Evolutionary conservation across 2,113 vertebrate species (phyloP), one percentile per base, ranked within the genome.

Genomic region (Colossoma macropomum): DNA sequence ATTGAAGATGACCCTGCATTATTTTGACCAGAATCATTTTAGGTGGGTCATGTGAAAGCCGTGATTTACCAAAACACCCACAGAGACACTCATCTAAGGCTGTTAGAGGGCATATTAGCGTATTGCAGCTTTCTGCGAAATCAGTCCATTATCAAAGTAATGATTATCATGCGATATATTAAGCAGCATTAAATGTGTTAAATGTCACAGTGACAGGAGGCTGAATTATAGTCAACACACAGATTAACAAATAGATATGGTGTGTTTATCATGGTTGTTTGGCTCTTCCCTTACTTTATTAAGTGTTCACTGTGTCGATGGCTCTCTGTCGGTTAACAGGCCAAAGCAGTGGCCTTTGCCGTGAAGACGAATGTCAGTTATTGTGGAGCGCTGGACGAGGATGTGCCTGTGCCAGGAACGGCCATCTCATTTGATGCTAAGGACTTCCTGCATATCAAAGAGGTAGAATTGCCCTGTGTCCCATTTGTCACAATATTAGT

Each of bases 371-470:
- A 99, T 0, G 97, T 99, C 91, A 97, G 96, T 91, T 99, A 99
- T 88, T 99, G 98, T 9, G 98, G 98, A 0, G 98, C 97, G 1
- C 93, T 99, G 92, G 98, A 99, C 82, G 98, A 98, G 92, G 98
- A 99, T 92, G 97, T 99, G 82, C 98, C 98, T 12, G 97, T 99
- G n/a, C 97, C 98, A 0, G 97, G 97, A 89, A 99, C 97, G 1
- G 98, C 97, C 93, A 98, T 99, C 92, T 99, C 98, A 75, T 99
- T 99, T 4, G 98, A 99, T 69, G 96, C 96, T 88, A 99, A 98
- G 96, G 98, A 99, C 92, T 99, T 99, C 89, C 96, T 99, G 25
- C 98, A 99, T 90, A 99, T 99, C 89, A 99, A 99, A 95, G 98
- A 99, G 97, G 98, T 98, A 94, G 10, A 8, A 32, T 38, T 38